Evolutionary conservation across 2,888 invertebrate genomes (phyloP), one percentile per base, ranked within the genome.

Genomic region (Drosophila kanekoi): DNA sequence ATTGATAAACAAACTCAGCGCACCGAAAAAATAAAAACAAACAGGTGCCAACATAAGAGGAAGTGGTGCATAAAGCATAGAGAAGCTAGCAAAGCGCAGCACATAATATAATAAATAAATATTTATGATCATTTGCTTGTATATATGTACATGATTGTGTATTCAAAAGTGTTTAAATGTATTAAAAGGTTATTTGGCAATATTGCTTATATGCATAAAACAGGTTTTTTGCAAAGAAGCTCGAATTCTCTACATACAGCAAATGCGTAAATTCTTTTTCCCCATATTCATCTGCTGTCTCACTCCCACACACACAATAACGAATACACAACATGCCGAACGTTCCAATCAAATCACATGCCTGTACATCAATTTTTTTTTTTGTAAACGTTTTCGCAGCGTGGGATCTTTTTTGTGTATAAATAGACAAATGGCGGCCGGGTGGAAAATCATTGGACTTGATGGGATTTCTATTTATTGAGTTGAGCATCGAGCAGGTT

Each of bases 31-130:
- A 38, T 49, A 44, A 33, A 11, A 11, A 37, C n/a, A 61, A 45
- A 43, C 20, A 41, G 56, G 44, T 66, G 58, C 43, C 71, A 58
- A 41, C 32, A 35, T 43, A 58, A 56, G 67, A 67, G 87, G 79
- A 80, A 80, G 65, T 86, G 53, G 62, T 68, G 66, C 78, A 87
- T 84, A 81, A 80, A 60, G 52, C 72, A 69, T 79, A 61, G 38
- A 59, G 45, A 71, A 64, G 45, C 53, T 44, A 62, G 23, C 48
- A 62, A 58, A 23, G 11, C 45, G 47, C 32, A 33, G 44, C 45
- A 58, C 38, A 41, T 4, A 41, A 44, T 60, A 33, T 52, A 16
- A 53, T 44, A 62, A 52, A 62, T 77, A 56, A 13, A 65, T 65
- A 38, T 71, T 54, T 71, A 41, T 61, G 37, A 51, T 33, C 35